A percentile compares a stretch with the other conserved stretches of the same genome.
phyloP scores from a whole-genome alignment of 2,888 invertebrate species.

The Neoascia interrupta region DNA sequence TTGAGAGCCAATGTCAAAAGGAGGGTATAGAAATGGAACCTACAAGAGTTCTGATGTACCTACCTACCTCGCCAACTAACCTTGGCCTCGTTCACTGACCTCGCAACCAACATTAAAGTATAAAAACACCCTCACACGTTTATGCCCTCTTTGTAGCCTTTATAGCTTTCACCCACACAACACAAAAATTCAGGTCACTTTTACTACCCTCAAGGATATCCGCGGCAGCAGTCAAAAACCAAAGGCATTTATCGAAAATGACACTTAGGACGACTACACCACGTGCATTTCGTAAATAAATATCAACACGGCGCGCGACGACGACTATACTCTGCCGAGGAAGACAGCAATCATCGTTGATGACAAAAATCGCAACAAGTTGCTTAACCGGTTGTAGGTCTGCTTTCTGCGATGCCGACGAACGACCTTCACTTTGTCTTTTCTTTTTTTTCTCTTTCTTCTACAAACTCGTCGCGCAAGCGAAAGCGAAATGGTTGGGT shows the following conservation, averaged over 20 bases:
- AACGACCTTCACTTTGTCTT: conserved; percentile 46
- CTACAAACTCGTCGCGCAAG: conserved; percentile 67
- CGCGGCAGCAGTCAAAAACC: conserved; percentile 21
- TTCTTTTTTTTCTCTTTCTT: conserved; percentile 15
- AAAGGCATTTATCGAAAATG: no score
- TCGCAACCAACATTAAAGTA: conserved; percentile 1
- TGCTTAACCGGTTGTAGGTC: conserved; percentile 37
- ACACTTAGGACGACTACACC: no score
- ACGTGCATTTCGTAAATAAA: conserved; percentile 33
- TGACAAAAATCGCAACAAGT: conserved; percentile 55
- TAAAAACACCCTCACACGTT: conserved; percentile 24
- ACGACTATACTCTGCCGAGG: conserved; percentile 1
- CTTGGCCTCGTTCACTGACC: conserved; percentile 35
- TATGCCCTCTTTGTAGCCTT: not conserved
- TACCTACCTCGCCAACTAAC: conserved; percentile 14
- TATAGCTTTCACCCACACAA: not conserved
- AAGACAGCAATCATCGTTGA: conserved; percentile 14
- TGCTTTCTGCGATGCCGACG: no score
- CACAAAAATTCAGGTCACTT: conserved; percentile 32
- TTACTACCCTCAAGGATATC: conserved; percentile 55
- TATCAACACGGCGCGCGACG: conserved; percentile 61
- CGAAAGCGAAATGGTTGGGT: conserved; percentile 64
- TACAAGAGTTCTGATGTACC: no score
- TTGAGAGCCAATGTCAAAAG: no score
- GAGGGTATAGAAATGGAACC: no score